A percentile compares a stretch with the other conserved stretches of the same genome.
phyloP scores from a whole-genome alignment of 2,113 vertebrate genomes.

The Meles meles region DNA sequence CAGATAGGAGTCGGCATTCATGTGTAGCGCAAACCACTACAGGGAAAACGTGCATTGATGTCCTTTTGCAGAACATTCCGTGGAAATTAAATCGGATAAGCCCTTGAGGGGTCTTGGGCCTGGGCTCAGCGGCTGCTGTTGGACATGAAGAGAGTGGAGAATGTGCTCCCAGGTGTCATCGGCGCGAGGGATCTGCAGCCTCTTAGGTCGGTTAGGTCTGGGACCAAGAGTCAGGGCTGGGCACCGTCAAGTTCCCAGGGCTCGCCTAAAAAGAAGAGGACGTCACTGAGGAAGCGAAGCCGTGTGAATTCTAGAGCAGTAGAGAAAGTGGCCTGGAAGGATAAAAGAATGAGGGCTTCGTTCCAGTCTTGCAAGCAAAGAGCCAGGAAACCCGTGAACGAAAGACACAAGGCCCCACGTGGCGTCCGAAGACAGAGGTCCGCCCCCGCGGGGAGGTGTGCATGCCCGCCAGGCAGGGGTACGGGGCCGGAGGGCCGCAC shows the following conservation, averaged over 20 bases:
- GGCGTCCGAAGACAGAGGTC: background rate
- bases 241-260: fast-evolving
- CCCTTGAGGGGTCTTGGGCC: background rate
- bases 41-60: background rate
- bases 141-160: background rate
- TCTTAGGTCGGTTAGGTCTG: background rate
- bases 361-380: background rate
- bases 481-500: background rate
- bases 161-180: fast-evolving
- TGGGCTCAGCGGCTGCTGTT: background rate
- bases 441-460: no score
- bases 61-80: background rate
- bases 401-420: background rate
- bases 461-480: fast-evolving
- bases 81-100: background rate
- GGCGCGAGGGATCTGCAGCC: fast-evolving
- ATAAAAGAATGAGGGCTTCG: background rate
- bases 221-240: background rate
- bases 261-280: background rate
- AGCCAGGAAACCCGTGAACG: no score
- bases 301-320: background rate
- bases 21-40: background rate
- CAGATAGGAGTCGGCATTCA: background rate
- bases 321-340: background rate
- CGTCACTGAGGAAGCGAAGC: background rate